Evolutionary conservation across 2,888 invertebrate species (phyloP).

Genomic region (Augochlorella aurata): DNA sequence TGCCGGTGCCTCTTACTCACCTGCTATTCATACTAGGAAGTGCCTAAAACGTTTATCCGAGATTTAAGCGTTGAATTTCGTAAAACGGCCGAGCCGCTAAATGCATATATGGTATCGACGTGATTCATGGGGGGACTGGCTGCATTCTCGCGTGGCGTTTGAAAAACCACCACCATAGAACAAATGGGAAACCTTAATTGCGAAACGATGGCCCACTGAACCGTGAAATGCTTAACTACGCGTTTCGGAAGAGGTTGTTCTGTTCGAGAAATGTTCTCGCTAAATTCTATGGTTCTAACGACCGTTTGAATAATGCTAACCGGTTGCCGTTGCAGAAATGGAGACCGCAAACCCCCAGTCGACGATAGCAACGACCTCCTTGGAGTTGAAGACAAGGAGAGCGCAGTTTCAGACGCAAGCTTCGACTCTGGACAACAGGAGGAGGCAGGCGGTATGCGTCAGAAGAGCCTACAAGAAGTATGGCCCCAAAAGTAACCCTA

Average conservation of each 20-base stretch:
- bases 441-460: conserved; percentile 92
- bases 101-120: not conserved
- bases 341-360: conserved; percentile 66
- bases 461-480: conserved; percentile 92
- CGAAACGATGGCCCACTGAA: no score
- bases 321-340: conserved; percentile 67
- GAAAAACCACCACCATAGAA: not conserved
- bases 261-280: no score
- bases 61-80: conserved; percentile 13
- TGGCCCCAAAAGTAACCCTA: conserved; percentile 90
- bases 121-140: not conserved
- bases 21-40: conserved; percentile 30
- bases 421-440: conserved; percentile 88
- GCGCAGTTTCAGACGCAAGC: conserved; percentile 86
- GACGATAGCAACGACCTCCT: conserved; percentile 77
- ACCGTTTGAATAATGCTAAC: no score
- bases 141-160: not conserved
- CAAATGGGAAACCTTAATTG: not conserved
- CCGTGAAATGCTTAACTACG: not conserved
- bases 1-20: conserved; percentile 21
- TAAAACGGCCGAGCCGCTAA: not conserved
- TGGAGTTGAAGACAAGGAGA: conserved; percentile 83
- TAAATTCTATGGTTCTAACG: no score
- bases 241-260: no score
- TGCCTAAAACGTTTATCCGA: conserved; percentile 7